Conservation (phyloP, 2,888 invertebrate species). For the Lepas anatifera region DNA sequence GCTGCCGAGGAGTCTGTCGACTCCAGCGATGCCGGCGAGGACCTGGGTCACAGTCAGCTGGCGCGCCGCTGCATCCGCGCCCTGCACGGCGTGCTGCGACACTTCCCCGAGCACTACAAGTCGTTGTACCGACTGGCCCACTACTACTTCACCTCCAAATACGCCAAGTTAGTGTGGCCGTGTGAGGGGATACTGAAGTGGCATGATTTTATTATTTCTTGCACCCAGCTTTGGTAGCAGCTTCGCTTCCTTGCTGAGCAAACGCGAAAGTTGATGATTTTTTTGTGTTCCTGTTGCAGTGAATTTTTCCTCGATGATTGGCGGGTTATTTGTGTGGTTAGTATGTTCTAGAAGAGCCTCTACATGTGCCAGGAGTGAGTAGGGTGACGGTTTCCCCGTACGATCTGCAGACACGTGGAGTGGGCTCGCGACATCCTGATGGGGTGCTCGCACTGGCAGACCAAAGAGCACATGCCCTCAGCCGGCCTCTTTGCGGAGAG, state of each 20-base stretch:
- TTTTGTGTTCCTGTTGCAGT: no score
- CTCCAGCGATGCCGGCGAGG: slow-evolving; percentile 32
- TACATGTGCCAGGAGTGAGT: no score
- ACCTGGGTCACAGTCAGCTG: slow-evolving; percentile 39
- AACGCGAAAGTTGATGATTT: no score
- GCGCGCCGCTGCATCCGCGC: slow-evolving; percentile 58
- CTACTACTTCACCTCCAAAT: slow-evolving; percentile 57
- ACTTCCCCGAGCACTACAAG: slow-evolving; percentile 87
- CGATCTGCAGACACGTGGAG: slow-evolving; percentile 27
- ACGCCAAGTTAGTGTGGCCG: slow-evolving; percentile 2
- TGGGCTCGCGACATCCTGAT: slow-evolving; percentile 34
- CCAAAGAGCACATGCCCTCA: slow-evolving; percentile 42
- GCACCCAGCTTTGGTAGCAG: no score
- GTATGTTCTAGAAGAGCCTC: no score
- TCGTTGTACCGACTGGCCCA: slow-evolving; percentile 76
- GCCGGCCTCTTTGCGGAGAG: slow-evolving; percentile 75
- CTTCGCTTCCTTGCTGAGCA: no score
- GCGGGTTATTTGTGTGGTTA: no score
- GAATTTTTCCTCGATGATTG: no score
- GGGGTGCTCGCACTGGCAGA: slow-evolving; percentile 29
- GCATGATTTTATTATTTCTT: no score
- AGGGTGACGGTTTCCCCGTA: no score
- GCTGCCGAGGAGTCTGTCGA: background rate
- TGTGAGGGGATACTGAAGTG: no score
- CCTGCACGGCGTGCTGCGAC: slow-evolving; percentile 65